Conservation (phyloP, 1,140 invertebrate genomes). For the Phortica variegata region DNA sequence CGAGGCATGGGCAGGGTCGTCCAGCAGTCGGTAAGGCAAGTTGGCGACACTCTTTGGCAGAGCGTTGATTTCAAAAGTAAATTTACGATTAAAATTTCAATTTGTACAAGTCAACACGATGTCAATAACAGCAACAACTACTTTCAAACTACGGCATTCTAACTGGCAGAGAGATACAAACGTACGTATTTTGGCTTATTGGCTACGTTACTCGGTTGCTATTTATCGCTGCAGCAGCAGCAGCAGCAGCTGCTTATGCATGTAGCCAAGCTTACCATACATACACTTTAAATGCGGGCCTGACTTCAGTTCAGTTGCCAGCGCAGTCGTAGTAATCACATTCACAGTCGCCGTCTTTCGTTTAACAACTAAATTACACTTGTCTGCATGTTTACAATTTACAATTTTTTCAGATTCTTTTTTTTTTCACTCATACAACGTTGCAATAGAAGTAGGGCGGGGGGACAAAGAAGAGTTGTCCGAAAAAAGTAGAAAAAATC, state of each 20-base stretch:
- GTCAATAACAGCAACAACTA: conserved; percentile 29
- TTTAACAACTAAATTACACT: conserved; percentile 55
- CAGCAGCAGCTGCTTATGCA: not conserved
- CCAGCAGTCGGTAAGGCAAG: no score
- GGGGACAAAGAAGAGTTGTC: no score
- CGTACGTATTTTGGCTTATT: no score
- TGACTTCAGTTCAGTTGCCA: not conserved
- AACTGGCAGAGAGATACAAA: no score
- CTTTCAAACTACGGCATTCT: conserved; percentile 21
- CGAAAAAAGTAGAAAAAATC: no score
- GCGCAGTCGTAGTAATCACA: not conserved
- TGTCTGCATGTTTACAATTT: conserved; percentile 51
- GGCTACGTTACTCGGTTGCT: conserved; percentile 7
- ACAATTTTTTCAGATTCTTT: no score
- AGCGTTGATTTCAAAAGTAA: conserved; percentile 1
- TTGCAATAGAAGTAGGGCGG: no score
- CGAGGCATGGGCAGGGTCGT: no score
- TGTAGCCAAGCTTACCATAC: no score
- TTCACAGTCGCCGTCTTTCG: conserved; percentile 1
- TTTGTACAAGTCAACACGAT: conserved; percentile 47
- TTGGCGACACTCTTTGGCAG: no score
- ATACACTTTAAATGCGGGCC: not conserved
- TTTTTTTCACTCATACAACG: no score
- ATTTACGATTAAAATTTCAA: conserved; percentile 46
- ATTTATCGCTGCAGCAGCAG: not conserved